phyloP scores from a whole-genome alignment of 2,888 invertebrate genomes.

The Acanthosoma haemorrhoidale region DNA sequence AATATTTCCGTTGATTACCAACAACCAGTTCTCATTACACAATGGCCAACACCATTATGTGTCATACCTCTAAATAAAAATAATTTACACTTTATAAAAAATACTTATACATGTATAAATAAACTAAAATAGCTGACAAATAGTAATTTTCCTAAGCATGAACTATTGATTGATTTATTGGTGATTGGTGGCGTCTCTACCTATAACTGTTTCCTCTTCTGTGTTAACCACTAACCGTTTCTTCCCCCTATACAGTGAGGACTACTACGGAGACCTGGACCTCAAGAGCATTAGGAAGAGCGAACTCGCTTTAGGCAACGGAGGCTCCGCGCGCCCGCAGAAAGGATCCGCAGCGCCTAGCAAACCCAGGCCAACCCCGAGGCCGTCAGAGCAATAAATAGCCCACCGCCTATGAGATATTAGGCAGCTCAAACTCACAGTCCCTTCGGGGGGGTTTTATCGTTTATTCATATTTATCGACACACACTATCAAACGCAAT shows the following conservation, averaged over 20 bases:
- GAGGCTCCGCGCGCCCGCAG: slow-evolving; percentile 54
- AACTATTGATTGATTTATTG: not conserved
- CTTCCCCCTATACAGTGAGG: slow-evolving; percentile 64
- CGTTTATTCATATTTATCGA: slow-evolving; percentile 16
- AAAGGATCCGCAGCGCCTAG: slow-evolving; percentile 45
- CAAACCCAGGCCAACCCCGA: slow-evolving; percentile 44
- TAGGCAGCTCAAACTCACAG: not conserved
- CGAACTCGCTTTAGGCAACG: slow-evolving; percentile 77
- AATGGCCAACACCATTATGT: too few relatives aligned
- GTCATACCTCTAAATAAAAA: too few relatives aligned
- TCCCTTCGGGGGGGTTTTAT: slow-evolving; percentile 15
- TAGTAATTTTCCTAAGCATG: slow-evolving; percentile 14
- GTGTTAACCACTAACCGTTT: slow-evolving; percentile 27
- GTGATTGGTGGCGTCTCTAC: slow-evolving; percentile 44
- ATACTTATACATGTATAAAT: too few relatives aligned
- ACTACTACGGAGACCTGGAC: slow-evolving; percentile 93
- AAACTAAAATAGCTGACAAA: too few relatives aligned
- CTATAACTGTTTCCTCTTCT: slow-evolving; percentile 24
- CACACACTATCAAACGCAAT: not conserved
- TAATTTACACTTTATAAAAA: too few relatives aligned
- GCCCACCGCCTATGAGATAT: not conserved
- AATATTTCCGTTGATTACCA: too few relatives aligned
- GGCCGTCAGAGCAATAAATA: slow-evolving; percentile 45
- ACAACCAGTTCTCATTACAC: too few relatives aligned
- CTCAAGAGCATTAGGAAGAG: slow-evolving; percentile 92